Evolutionary conservation across 2,113 vertebrate species (phyloP).

Genomic region (Anas platyrhynchos): DNA sequence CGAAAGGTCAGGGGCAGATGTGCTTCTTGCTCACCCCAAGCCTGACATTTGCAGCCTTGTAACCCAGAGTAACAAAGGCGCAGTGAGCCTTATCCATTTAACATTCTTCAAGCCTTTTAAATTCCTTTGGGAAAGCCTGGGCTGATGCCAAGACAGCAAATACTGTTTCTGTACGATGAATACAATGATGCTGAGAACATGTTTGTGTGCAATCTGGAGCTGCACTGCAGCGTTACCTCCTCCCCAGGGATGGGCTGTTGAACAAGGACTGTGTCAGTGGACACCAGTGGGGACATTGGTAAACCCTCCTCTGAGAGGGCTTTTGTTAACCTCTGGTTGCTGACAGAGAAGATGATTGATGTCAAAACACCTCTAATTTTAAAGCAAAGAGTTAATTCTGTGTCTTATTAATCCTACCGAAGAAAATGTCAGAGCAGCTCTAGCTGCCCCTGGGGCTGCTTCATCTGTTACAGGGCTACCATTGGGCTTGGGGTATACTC

Average conservation of each 20-base stretch:
- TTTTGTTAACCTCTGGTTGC: rapidly evolving
- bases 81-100: background rate
- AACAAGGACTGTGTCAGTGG: rapidly evolving
- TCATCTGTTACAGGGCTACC: background rate
- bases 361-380: background rate
- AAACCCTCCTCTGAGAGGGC: background rate
- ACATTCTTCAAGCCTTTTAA: background rate
- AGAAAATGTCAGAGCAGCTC: background rate
- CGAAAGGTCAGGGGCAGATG: background rate
- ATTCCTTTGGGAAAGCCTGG: background rate
- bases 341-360: background rate
- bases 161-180: rapidly evolving
- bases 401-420: background rate
- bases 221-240: rapidly evolving
- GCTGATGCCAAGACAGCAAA: background rate
- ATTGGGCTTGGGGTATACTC: background rate
- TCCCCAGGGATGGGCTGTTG: background rate
- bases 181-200: rapidly evolving
- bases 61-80: background rate
- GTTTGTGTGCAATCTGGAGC: rapidly evolving
- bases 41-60: background rate
- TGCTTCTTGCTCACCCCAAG: background rate
- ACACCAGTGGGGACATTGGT: background rate
- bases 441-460: background rate
- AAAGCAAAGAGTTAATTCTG: background rate